Conservation (phyloP, 2,888 invertebrate genomes). For the Carcina quercana region DNA sequence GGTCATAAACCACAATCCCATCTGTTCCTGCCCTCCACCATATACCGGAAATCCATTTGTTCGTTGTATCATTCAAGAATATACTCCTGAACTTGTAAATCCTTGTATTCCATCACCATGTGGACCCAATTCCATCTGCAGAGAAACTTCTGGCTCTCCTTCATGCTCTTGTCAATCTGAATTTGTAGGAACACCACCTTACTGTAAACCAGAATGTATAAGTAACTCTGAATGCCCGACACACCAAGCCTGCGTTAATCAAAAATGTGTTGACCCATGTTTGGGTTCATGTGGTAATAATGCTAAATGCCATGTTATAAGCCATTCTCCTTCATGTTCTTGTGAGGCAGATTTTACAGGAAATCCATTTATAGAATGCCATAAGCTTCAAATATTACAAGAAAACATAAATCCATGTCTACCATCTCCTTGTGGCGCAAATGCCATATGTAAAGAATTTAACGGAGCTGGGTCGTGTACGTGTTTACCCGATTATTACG, state of each 20-base stretch:
- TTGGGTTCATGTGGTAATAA: constrained; percentile 81
- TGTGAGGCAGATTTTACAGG: constrained; percentile 81
- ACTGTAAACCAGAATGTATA: constrained; percentile 87
- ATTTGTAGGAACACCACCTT: constrained; percentile 81
- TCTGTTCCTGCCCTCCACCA: constrained; percentile 80
- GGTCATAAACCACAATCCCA: constrained; percentile 87
- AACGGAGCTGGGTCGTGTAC: constrained; percentile 78
- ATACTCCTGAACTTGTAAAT: constrained; percentile 66
- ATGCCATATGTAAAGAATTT: constrained; percentile 77
- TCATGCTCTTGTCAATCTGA: constrained; percentile 83
- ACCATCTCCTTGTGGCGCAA: constrained; percentile 79
- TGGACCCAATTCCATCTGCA: constrained; percentile 85
- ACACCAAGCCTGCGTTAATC: constrained; percentile 81
- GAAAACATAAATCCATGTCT: constrained; percentile 72
- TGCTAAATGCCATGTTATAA: constrained; percentile 83
- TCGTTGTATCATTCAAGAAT: constrained; percentile 73
- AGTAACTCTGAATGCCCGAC: constrained; percentile 83
- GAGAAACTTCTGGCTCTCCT: constrained; percentile 77
- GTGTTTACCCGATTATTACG: constrained; percentile 80
- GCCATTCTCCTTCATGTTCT: constrained; percentile 82
- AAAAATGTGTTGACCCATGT: constrained; percentile 86
- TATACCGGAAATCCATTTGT: constrained; percentile 86
- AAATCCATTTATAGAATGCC: constrained; percentile 83
- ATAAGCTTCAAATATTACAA: constrained; percentile 38
- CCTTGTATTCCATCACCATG: constrained; percentile 88